These are phyloP conservation scores for Asobara japonica DNA, from an alignment of 1,140 invertebrate genomes.

Conservation along the genomic window DNA sequence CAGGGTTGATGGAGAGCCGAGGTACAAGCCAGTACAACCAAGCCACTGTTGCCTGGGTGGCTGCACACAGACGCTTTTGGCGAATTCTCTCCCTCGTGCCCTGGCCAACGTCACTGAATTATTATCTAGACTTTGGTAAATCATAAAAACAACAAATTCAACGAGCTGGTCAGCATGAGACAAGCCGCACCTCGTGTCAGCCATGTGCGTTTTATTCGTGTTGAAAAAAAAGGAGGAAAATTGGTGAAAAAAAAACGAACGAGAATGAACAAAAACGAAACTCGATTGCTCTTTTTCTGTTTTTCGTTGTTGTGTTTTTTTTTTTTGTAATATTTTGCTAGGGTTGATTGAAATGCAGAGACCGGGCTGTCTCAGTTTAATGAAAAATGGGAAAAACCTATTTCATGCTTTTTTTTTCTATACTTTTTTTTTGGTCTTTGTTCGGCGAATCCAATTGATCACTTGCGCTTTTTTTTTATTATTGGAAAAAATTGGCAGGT, in stretches of 20 bases:
- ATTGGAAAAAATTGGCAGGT: neutral
- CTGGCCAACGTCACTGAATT: conserved; percentile 48
- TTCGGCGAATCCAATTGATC: neutral
- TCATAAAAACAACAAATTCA: conserved; percentile 60
- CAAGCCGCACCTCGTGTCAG: neutral
- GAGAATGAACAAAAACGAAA: neutral
- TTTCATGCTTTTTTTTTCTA: neutral
- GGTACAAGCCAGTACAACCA: neutral
- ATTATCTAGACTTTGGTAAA: conserved; percentile 52
- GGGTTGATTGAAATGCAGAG: conserved; percentile 53
- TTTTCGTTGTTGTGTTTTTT: neutral
- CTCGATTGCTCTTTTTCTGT: neutral
- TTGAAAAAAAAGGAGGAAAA: conserved; percentile 2
- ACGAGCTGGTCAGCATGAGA: conserved; percentile 22
- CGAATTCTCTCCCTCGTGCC: neutral
- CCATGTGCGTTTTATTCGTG: neutral
- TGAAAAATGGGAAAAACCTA: conserved; percentile 53
- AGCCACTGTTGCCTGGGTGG: conserved; percentile 5
- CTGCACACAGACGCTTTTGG: conserved; percentile 12
- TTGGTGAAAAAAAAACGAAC: conserved; percentile 14
- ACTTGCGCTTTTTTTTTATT: neutral
- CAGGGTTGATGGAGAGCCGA: conserved; percentile 46
- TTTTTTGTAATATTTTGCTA: neutral
- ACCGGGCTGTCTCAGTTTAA: conserved; percentile 44
- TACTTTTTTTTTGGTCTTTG: neutral